phyloP scores from a whole-genome alignment of 2,113 vertebrate genomes.

The Rutilus rutilus region DNA sequence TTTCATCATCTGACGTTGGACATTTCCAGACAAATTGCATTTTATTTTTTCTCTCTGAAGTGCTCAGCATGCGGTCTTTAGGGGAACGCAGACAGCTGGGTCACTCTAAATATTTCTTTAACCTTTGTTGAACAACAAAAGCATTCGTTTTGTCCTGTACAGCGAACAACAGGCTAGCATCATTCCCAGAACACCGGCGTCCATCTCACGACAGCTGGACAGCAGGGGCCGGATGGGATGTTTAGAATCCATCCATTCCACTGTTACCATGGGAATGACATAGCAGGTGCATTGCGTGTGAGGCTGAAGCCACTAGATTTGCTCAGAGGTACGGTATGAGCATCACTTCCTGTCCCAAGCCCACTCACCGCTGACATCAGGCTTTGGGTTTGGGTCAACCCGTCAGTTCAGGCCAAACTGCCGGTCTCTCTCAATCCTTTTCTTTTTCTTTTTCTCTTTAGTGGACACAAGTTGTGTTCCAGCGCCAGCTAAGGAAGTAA shows the following conservation, averaged over 20 bases:
- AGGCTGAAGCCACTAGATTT: neutral
- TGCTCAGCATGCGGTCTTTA: neutral
- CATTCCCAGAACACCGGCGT: neutral
- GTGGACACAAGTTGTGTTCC: slow-evolving; percentile 38
- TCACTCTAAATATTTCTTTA: slow-evolving; percentile 10
- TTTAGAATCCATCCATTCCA: slow-evolving; percentile 6
- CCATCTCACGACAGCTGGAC: slow-evolving; percentile 36
- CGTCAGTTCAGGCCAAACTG: slow-evolving; percentile 1
- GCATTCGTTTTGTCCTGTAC: neutral
- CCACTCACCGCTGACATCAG: slow-evolving; percentile 35
- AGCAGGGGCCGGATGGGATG: neutral
- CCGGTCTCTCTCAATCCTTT: slow-evolving; percentile 20
- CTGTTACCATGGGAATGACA: slow-evolving; percentile 27
- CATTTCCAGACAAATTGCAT: neutral
- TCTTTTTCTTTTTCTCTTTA: slow-evolving; percentile 18
- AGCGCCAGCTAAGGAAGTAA: slow-evolving; percentile 57
- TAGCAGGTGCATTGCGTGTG: slow-evolving; percentile 43
- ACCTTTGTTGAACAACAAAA: slow-evolving; percentile 27
- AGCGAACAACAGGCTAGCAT: neutral
- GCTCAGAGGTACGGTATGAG: slow-evolving; percentile 24
- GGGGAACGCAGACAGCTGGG: neutral
- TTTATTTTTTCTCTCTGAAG: neutral
- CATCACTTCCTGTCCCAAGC: slow-evolving; percentile 34
- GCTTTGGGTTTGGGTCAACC: neutral
- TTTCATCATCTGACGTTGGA: neutral